Evolutionary conservation across 2,888 invertebrate genomes (phyloP).

Genomic region (Dolichopus griseipennis): DNA sequence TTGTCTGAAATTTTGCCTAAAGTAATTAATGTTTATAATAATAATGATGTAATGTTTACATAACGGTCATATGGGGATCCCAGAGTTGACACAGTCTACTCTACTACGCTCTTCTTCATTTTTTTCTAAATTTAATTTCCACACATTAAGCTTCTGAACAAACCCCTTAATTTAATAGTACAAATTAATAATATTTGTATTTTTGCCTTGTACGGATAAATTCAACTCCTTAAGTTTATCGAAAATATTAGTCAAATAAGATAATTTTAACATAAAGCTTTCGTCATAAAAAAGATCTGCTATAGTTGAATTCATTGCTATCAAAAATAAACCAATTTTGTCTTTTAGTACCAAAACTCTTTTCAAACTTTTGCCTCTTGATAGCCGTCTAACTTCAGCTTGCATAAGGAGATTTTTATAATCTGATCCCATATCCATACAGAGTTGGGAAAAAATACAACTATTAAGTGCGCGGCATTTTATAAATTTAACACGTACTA

Average conservation of each 20-base stretch:
- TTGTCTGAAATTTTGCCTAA: too few relatives aligned
- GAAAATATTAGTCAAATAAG: background rate
- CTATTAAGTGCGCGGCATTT: slow-evolving; percentile 2
- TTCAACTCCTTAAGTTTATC: background rate
- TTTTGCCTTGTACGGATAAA: background rate
- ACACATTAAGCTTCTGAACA: background rate
- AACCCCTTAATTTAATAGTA: slow-evolving; percentile 2
- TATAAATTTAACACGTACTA: background rate
- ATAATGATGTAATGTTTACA: too few relatives aligned
- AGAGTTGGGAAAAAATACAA: background rate
- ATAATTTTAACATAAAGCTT: background rate
- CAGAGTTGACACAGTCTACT: too few relatives aligned
- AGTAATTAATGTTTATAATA: too few relatives aligned
- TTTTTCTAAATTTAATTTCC: background rate
- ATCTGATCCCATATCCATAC: background rate
- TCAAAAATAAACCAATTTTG: background rate
- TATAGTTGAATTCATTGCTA: background rate
- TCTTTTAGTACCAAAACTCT: background rate
- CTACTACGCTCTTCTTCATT: background rate
- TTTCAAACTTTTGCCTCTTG: too few relatives aligned
- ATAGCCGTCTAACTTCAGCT: background rate
- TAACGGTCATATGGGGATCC: too few relatives aligned
- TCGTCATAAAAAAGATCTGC: background rate
- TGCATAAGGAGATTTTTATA: background rate
- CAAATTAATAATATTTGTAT: background rate